Conservation (phyloP, 2,888 invertebrate genomes). For the Plemyria rubiginata region DNA sequence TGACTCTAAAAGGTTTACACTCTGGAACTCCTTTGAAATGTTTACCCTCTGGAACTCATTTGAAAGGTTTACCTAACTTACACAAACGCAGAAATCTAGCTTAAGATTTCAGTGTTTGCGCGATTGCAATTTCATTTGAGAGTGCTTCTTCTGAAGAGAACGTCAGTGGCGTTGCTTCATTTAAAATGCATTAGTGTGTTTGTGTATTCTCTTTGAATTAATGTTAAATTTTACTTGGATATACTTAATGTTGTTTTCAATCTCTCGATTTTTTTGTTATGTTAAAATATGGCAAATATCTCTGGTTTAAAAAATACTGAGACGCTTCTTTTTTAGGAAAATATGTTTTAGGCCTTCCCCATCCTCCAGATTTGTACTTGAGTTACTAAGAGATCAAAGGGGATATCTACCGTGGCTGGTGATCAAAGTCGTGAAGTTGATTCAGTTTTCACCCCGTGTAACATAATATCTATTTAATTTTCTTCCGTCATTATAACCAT, state of each 20-base stretch:
- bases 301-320: too few relatives aligned
- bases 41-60: slow-evolving; percentile 8
- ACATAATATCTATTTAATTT: background rate
- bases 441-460: background rate
- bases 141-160: slow-evolving; percentile 1
- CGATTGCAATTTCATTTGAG: slow-evolving; percentile 16
- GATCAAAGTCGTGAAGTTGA: too few relatives aligned
- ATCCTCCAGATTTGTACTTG: too few relatives aligned
- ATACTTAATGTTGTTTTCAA: background rate
- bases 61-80: slow-evolving; percentile 9
- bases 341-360: too few relatives aligned
- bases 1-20: slow-evolving; percentile 8
- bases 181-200: slow-evolving; percentile 10
- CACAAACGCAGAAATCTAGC: background rate
- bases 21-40: background rate
- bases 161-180: slow-evolving; percentile 5
- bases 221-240: slow-evolving; percentile 7
- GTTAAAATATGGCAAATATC: too few relatives aligned
- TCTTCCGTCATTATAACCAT: background rate
- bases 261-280: background rate
- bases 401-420: too few relatives aligned
- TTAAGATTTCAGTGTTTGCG: slow-evolving; percentile 15
- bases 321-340: too few relatives aligned
- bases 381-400: too few relatives aligned
- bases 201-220: slow-evolving; percentile 2